These are phyloP conservation scores for Neoarius graeffei DNA, from an alignment of 2,113 vertebrate genomes.

Conservation along the genomic window DNA sequence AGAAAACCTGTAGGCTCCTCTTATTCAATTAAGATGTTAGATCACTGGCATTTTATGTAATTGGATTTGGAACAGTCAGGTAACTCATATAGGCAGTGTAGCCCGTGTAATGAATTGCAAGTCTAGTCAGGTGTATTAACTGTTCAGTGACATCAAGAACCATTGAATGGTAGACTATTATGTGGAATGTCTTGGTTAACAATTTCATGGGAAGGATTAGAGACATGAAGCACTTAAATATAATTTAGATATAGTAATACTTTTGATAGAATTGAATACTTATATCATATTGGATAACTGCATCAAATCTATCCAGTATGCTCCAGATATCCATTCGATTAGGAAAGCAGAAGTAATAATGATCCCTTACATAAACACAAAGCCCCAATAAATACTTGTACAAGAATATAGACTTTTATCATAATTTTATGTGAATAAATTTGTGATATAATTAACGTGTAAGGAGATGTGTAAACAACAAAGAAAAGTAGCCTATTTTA, in stretches of 20 bases:
- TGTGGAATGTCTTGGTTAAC: not conserved
- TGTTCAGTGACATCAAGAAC: constrained; percentile 17
- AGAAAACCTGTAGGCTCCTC: constrained; percentile 4
- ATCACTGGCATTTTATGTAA: constrained; percentile 36
- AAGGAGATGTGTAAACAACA: not conserved
- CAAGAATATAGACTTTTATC: not conserved
- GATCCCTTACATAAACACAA: not conserved
- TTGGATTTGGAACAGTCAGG: constrained; percentile 25
- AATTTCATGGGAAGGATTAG: not conserved
- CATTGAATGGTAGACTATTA: constrained; percentile 3
- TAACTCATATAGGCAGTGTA: constrained; percentile 28
- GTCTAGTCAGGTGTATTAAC: constrained; percentile 41
- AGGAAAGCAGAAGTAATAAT: not conserved
- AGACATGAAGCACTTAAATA: not conserved
- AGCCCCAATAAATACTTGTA: not conserved
- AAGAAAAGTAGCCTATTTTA: not conserved
- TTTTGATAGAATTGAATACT: not conserved
- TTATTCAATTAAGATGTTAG: constrained; percentile 40
- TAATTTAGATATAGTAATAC: not conserved
- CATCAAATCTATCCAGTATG: not conserved
- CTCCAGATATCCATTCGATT: not conserved
- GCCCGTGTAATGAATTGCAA: constrained; percentile 33
- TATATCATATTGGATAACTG: too few relatives aligned
- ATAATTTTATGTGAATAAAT: not conserved
- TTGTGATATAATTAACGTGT: not conserved